Evolutionary conservation across 2,888 invertebrate species (phyloP), one percentile per base, ranked within the genome.

Genomic region (Lypha dubia): DNA sequence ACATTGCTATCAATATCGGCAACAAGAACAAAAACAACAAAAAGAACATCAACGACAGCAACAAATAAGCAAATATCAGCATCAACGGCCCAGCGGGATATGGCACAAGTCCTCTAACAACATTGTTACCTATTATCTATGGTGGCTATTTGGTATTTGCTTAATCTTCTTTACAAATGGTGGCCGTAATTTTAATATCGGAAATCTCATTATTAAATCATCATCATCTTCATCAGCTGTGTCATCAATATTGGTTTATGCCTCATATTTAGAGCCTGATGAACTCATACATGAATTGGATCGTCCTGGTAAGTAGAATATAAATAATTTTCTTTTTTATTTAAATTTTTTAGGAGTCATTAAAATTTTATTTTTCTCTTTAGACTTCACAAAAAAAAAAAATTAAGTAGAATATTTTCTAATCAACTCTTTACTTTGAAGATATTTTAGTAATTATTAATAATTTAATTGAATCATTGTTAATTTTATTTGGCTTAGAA

Each of bases 201-300:
- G 84, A 84, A 84, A 79, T 84, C 77, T 84, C 74, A 79, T 84
- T 81, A 81, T 77, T 70, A 74, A 63, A 79, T 73, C 74, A 51
- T 79, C 60, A 79, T 65, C 81, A 81, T 83, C 87, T 74, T 88
- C 89, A 81, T 83, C 87, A 77, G 88, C 89, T 60, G 84, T 67
- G 60, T 77, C 84, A 70, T 81, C 86, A 70, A 85, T 87, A 79
- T 84, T 87, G 79, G 90, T 88, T 60, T 83, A 86, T 22, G 88
- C 88, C 76, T 88, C 92, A 9, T 92, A 92, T 86, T 88, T 92
- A 83, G 92, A 92, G 86, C 90, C 92, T 77, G 92, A 92, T 86
- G 92, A 92, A 87, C 90, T 92, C 68, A 92, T 92, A 87, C 92
- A 92, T 87, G 92, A 92, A 87, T 88, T 92, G 89, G 92, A 92